Conservation (phyloP, 2,797 vertebrate genomes). For the Artibeus lituratus region DNA sequence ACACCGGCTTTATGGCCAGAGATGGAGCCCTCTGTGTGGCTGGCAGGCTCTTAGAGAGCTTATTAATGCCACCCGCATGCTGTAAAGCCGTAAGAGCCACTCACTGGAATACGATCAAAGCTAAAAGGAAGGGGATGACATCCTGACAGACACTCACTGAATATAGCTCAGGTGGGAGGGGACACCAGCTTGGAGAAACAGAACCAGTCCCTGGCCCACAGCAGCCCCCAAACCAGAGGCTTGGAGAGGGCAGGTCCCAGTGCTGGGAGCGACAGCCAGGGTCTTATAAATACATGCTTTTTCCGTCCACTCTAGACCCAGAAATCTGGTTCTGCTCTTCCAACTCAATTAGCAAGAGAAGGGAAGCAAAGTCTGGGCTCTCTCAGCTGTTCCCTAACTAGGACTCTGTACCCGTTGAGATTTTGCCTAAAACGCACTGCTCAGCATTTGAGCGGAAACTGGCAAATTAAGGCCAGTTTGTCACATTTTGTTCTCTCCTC, state of each 20-base stretch:
- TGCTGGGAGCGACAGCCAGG: accelerated
- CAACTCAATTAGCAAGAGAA: conserved; percentile 19
- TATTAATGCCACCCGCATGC: not conserved
- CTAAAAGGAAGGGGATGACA: not conserved
- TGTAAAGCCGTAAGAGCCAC: not conserved
- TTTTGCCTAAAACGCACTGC: not conserved
- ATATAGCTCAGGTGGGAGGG: not conserved
- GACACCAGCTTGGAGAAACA: not conserved
- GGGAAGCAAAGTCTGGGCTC: not conserved
- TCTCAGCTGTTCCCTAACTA: not conserved
- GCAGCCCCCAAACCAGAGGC: not conserved
- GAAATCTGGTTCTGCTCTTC: conserved; percentile 37
- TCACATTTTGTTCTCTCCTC: not conserved
- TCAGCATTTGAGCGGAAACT: conserved; percentile 44
- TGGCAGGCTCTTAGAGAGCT: not conserved
- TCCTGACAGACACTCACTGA: not conserved
- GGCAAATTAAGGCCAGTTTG: conserved; percentile 30
- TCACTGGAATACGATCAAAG: not conserved
- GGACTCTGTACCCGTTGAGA: not conserved
- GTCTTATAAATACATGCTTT: not conserved
- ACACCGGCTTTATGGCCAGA: accelerated
- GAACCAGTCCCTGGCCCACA: accelerated
- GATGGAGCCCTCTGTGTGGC: not conserved
- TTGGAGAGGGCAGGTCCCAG: accelerated
- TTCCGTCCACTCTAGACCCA: not conserved